Evolutionary conservation across 2,113 vertebrate genomes (phyloP), one percentile per base, ranked within the genome.

Genomic region (Boulengerochromis microlepis): DNA sequence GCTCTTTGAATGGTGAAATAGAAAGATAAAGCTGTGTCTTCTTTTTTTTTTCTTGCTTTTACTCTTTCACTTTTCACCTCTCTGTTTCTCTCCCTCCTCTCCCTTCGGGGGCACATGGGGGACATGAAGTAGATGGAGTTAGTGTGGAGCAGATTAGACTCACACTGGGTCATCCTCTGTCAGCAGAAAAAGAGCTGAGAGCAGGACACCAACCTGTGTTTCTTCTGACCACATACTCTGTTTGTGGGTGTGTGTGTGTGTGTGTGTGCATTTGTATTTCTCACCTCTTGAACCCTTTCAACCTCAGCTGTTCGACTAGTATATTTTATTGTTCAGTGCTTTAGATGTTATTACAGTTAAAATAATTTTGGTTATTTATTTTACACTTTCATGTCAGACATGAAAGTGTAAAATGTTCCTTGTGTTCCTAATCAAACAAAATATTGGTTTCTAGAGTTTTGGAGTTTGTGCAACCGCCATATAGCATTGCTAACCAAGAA

Each of bases 111-210:
- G 74, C 89, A 47, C 22, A 83, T 89, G 56, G 83, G 89, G 92
- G 88, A 91, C 92, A 87, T 18, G 71, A 81, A 88, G 88, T 86
- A 82, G 91, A 87, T 86, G 69, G 89, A 92, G 94, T 93, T 89
- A 90, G 86, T 87, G 87, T 86, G 91, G 90, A 91, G 91, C 88
- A 92, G 87, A 94, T 93, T 94, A 94, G 87, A 87, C 86, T 81
- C 86, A 82, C 83, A 64, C 83, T 56, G 78, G 93, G 93, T 94
- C 88, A 81, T 86, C 92, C 93, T 89, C 88, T 81, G 94, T 94
- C 94, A 96, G 94, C 95, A 95, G 85, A 95, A 94, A 95, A 93
- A 93, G 91, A 92, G 93, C 92, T 94, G 93, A 95, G 91, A 94
- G 91, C 87, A 94, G 86, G 86, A 92, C 89, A 85, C 89, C 93